phyloP scores from a whole-genome alignment of 2,888 invertebrate genomes.

The Latheticus oryzae region DNA sequence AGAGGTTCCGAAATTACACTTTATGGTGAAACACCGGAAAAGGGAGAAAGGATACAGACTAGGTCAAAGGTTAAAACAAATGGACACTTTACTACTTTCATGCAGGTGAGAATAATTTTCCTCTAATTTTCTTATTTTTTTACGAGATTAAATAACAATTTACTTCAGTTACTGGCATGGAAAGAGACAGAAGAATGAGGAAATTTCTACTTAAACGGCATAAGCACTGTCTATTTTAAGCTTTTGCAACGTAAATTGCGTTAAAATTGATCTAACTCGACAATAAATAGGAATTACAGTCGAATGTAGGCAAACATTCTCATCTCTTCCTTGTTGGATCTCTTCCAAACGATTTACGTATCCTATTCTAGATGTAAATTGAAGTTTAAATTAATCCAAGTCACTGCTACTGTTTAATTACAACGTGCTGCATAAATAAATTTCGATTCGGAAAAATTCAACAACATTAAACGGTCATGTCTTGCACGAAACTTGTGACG shows the following conservation, averaged over 20 bases:
- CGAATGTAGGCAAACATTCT: too few species aligned
- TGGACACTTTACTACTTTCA: constrained; percentile 75
- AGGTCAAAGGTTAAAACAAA: constrained; percentile 74
- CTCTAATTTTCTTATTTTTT: too few species aligned
- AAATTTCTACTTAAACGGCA: constrained; percentile 11
- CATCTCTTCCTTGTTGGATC: constrained; percentile 5
- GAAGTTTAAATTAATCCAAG: background rate
- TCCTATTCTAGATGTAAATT: constrained; percentile 9
- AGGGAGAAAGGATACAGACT: constrained; percentile 59
- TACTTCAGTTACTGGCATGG: constrained; percentile 1
- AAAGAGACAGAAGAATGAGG: constrained; percentile 15
- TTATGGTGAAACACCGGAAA: constrained; percentile 60
- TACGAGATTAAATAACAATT: too few species aligned
- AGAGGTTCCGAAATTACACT: constrained; percentile 66
- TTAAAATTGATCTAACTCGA: constrained; percentile 4
- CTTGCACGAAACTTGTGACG: constrained; percentile 17
- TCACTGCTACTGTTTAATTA: constrained; percentile 14
- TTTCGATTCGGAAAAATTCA: constrained; percentile 27
- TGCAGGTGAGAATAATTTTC: constrained; percentile 71
- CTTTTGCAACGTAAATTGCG: constrained; percentile 18
- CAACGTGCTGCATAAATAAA: constrained; percentile 26
- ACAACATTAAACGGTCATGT: constrained; percentile 34
- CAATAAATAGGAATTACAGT: constrained; percentile 14
- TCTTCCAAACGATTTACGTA: constrained; percentile 1
- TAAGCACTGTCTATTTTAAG: constrained; percentile 6